Base-by-base conservation (phyloP, 2,888 invertebrate genomes). In the Caenorhabditis macrosperma region DNA sequence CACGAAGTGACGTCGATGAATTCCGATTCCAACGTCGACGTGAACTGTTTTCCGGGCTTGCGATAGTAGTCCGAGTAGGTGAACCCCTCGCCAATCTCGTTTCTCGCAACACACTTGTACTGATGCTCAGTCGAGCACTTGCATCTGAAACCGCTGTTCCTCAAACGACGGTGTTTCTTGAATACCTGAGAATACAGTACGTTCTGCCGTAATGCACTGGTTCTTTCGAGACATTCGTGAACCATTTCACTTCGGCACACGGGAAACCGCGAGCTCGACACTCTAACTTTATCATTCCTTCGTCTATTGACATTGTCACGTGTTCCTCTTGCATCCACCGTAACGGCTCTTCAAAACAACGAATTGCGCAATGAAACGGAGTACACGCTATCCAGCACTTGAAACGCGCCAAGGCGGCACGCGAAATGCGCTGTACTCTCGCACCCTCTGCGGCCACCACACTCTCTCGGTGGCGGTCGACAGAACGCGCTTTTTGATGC, bases 191-290 rank as follows among this genome's bases (percentile, higher is more conserved):
- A 17, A 72, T 6, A 17, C 28, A 28, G 26, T 35, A 64, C 0
- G 28, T n/a, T 20, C 44, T 63, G 17, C 72, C 72, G n/a, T 28
- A 38, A 20, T 72, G 63, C 6, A 72, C 57, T 6, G 72, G 48
- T 1, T 63, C 67, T 10, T 60, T 63, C 6, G 71, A 72, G 6
- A 28, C 20, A 20, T 57, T 83, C 46, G 82, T 85, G 55, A 83
- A 77, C 91, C 91, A 91, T 82, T 90, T 89, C 75, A 88, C 91
- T 5, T 86, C 81, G 3, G 91, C 91, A 59, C 88, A 90, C 1
- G 91, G 91, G 50, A 91, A 90, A 1, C 91, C 91, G 28, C 84
- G 87, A 1, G 91, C 91, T 60, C 88, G 85, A 17, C 91, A 90
- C 48, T 86, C 84, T 17, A 88, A 52, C 22, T 68, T 77, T 28